Conservation (phyloP, 1,140 invertebrate species). For the Trichonephila inaurata region DNA sequence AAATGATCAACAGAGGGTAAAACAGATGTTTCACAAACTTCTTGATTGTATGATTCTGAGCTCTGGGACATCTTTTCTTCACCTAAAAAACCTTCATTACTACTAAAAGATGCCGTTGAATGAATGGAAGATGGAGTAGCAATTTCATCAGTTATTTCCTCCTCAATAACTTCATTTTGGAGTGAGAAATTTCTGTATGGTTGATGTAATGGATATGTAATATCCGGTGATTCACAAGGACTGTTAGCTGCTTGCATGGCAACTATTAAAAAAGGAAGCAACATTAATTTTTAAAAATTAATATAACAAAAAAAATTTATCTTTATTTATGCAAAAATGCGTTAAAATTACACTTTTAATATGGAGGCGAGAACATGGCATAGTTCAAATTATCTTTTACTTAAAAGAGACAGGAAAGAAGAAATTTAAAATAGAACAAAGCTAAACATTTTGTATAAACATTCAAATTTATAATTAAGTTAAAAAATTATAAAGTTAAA, state of each 20-base stretch:
- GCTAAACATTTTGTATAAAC: too few species aligned
- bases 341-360: too few species aligned
- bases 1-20: constrained; percentile 51
- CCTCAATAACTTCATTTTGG: constrained; percentile 71
- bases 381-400: too few species aligned
- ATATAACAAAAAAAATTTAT: too few species aligned
- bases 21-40: constrained; percentile 28
- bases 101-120: constrained; percentile 49
- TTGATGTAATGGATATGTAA: not conserved
- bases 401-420: too few species aligned
- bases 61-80: constrained; percentile 67
- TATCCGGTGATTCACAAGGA: constrained; percentile 36
- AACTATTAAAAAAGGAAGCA: not conserved
- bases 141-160: constrained; percentile 71
- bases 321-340: too few species aligned
- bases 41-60: constrained; percentile 25
- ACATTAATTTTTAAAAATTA: not conserved
- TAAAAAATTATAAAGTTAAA: too few species aligned
- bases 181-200: constrained; percentile 54
- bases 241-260: constrained; percentile 1
- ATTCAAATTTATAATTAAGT: too few species aligned
- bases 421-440: too few species aligned
- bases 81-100: constrained; percentile 32
- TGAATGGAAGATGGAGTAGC: constrained; percentile 39
- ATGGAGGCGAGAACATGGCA: too few species aligned